Base-by-base conservation (phyloP, 2,888 invertebrate species). In the Synanthedon myopaeformis region DNA sequence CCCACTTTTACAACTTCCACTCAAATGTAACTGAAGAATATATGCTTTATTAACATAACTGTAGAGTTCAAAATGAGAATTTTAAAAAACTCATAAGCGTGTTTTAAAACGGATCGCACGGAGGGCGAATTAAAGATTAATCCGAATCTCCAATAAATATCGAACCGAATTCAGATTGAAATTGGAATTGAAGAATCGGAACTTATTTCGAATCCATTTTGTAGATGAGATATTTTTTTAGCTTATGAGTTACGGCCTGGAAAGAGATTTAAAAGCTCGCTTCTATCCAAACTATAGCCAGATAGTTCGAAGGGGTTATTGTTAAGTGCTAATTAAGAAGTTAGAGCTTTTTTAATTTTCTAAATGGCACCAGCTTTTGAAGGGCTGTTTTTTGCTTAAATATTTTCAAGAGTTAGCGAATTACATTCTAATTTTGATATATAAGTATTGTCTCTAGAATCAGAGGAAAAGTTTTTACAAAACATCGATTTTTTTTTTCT, bases 181-280 rank as follows among this genome's bases (percentile, higher is more conserved):
- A 86, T 86, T 85, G 86, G 76, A 82, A 82, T 79, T 72, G 77
- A 82, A 84, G 84, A 84, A 84, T 82, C 76, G 77, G 72, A 79
- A 81, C 80, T 84, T 83, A 79, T 82, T 82, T 70, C 69, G 74
- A 69, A 70, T 79, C 84, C 83, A 86, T 85, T 35, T 85, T 72
- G 81, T 76, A 78, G 79, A 84, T 84, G 82, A 84, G 80, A 71
- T 82, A 81, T 84, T 79, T 83, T 83, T 83, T 74, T 65, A 65
- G 58, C 57, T 56, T 66, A 70, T 77, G 78, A 80, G 67, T 74
- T 71, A 79, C 66, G 64, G 59, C 52, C 52, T 52, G 6, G 52
- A 54, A 41, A 35, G 58, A 65, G 63, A 72, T 69, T 69, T 67
- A 67, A 62, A 28, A 58, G 60, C 53, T 60, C 69, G 61, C 62